phyloP scores from a whole-genome alignment of 1,140 invertebrate genomes.

The Anastrepha ludens region DNA sequence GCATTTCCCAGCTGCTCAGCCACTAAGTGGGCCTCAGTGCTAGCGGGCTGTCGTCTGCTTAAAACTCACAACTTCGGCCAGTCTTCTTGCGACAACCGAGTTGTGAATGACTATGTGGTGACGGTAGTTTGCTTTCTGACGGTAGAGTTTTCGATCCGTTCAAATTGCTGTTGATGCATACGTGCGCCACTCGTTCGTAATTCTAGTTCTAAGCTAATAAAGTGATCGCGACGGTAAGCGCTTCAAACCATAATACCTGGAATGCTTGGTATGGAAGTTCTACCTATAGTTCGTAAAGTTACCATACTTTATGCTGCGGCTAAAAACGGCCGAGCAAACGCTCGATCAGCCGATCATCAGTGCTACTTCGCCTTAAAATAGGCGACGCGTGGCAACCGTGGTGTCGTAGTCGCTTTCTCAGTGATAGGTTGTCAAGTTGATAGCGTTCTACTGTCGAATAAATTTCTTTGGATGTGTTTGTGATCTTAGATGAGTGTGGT shows the following conservation, averaged over 20 bases:
- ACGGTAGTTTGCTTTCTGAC: too few relatives aligned
- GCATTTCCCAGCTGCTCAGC: conserved; percentile 14
- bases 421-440: neutral
- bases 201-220: neutral
- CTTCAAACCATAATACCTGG: too few relatives aligned
- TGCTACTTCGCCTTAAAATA: conserved; percentile 1
- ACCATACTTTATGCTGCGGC: neutral
- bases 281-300: neutral
- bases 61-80: conserved; percentile 36
- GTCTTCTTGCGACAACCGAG: conserved; percentile 39
- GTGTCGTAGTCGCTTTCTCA: neutral
- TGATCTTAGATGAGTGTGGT: conserved; percentile 36
- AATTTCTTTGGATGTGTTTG: neutral
- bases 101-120: neutral
- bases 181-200: neutral
- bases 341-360: conserved; percentile 5
- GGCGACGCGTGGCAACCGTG: conserved; percentile 42
- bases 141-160: neutral
- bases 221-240: neutral
- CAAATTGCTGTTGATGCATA: neutral
- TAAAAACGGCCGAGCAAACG: neutral
- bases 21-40: neutral
- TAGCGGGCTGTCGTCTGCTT: neutral
- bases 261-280: too few relatives aligned
- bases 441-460: neutral